These are phyloP conservation scores for Melanotaenia nigrans DNA, from an alignment of 2,797 vertebrate species.

Conservation along the genomic window DNA sequence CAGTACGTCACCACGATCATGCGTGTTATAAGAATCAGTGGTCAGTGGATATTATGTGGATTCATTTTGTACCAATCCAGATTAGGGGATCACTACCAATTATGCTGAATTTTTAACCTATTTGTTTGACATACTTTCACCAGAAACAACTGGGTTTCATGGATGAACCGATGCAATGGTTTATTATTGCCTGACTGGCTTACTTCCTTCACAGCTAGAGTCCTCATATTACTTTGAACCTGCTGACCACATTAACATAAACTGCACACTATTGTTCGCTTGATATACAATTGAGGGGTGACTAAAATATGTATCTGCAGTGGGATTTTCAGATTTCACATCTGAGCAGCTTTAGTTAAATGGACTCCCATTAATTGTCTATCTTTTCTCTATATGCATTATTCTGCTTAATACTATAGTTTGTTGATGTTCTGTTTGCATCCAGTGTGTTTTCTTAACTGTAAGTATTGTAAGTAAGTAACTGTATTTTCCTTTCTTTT, in stretches of 20 bases:
- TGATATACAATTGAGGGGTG: neutral
- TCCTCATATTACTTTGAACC: neutral
- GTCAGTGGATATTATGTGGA: too few relatives aligned
- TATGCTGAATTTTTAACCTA: neutral
- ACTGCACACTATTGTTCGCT: neutral
- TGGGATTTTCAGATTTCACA: neutral
- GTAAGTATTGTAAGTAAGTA: too few relatives aligned
- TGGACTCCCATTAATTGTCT: too few relatives aligned
- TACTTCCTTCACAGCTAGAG: too few relatives aligned
- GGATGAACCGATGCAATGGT: neutral
- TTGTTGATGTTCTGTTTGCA: neutral
- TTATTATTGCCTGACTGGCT: neutral
- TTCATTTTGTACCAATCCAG: neutral
- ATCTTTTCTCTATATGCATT: neutral
- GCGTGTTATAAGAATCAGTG: too few relatives aligned
- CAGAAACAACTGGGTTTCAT: neutral
- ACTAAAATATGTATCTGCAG: too few relatives aligned
- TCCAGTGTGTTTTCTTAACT: neutral
- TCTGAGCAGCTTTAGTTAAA: neutral
- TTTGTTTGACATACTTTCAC: neutral
- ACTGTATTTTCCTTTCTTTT: too few relatives aligned
- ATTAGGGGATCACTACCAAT: neutral
- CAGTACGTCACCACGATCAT: neutral
- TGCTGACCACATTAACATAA: neutral
- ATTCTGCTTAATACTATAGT: neutral